Conservation (phyloP, 2,888 invertebrate species). For the Hofmannophila pseudospretella region DNA sequence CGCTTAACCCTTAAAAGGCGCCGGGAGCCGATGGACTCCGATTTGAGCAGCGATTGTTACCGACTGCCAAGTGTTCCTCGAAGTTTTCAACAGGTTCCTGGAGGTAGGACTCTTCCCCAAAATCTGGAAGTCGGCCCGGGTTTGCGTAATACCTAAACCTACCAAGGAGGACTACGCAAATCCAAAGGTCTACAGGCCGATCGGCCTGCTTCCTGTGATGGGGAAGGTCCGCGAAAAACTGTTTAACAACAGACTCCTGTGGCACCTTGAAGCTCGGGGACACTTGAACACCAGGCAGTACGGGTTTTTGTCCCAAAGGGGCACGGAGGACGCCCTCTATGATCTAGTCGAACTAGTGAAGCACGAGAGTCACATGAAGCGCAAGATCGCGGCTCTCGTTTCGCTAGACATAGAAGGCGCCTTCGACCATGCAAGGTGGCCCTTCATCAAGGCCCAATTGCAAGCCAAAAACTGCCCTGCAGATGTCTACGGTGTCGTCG, state of each 20-base stretch:
- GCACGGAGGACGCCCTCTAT: conserved; percentile 15
- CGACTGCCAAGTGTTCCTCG: conserved; percentile 2
- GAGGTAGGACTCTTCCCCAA: conserved; percentile 8
- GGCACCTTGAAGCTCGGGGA: conserved; percentile 3
- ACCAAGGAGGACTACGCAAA: conserved; percentile 6
- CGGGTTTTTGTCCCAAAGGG: conserved; percentile 14
- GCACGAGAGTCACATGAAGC: not conserved
- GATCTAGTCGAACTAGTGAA: conserved; percentile 4
- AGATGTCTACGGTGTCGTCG: conserved; percentile 3
- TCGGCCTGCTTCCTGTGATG: conserved; percentile 13
- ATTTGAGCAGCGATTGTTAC: not conserved
- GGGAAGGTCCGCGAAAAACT: conserved; percentile 15
- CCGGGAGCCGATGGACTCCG: conserved; percentile 14
- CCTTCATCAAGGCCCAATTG: conserved; percentile 6
- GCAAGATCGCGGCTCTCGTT: conserved; percentile 8
- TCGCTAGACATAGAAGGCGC: conserved; percentile 18
- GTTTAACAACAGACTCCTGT: conserved; percentile 7
- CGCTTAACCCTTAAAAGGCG: conserved; percentile 11
- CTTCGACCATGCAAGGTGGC: conserved; percentile 19
- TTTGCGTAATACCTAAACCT: conserved; percentile 10
- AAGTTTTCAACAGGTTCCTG: conserved; percentile 12
- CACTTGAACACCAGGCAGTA: conserved; percentile 10
- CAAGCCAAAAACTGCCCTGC: not conserved
- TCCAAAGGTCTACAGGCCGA: conserved; percentile 12
- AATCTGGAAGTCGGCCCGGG: conserved; percentile 11